phyloP scores from a whole-genome alignment of 2,888 invertebrate genomes.

The Liopterus haemorrhoidalis region DNA sequence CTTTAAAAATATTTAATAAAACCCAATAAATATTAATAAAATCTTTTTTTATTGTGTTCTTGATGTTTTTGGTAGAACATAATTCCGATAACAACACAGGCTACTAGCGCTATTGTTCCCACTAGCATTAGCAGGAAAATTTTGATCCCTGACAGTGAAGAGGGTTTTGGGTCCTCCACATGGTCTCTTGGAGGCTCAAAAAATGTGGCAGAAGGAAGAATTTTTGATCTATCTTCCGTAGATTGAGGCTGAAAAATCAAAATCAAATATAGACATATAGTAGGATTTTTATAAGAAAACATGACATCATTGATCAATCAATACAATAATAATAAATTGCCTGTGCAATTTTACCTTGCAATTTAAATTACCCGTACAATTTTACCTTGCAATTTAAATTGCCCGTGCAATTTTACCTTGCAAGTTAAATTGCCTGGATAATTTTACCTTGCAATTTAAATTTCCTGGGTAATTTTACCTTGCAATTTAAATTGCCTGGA shows the following conservation, averaged over 20 bases:
- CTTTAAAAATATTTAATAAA: background rate
- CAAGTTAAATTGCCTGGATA: no score
- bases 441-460: no score
- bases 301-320: conserved; percentile 13
- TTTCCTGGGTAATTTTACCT: no score
- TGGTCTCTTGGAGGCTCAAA: conserved; percentile 90
- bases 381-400: no score
- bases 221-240: conserved; percentile 70
- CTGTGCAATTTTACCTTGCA: no score
- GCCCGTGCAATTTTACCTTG: no score
- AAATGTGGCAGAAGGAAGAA: conserved; percentile 81
- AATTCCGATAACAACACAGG: conserved; percentile 78
- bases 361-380: no score
- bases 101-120: conserved; percentile 75
- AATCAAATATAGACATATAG: no score
- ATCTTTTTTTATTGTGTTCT: conserved; percentile 82
- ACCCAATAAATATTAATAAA: conserved; percentile 51
- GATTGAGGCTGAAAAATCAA: conserved; percentile 54
- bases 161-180: conserved; percentile 79
- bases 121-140: conserved; percentile 83
- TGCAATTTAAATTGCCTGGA: no score
- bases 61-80: conserved; percentile 91
- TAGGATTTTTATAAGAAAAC: no score
- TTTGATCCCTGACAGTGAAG: conserved; percentile 82
- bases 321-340: no score